phyloP scores from a whole-genome alignment of 2,888 invertebrate genomes.

The Alitta virens region DNA sequence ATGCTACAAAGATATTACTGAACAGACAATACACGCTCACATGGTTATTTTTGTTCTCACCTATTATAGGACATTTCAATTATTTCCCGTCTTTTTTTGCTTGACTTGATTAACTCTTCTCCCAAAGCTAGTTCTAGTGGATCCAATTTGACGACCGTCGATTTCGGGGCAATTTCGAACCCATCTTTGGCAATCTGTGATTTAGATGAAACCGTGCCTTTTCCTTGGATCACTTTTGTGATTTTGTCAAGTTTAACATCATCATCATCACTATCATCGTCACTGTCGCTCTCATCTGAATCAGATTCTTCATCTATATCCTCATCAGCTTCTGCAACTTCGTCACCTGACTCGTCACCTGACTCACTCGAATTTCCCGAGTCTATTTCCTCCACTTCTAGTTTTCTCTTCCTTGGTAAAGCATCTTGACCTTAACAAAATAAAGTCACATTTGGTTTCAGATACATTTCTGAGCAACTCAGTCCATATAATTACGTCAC shows the following conservation, averaged over 20 bases:
- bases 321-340: background rate
- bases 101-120: slow-evolving; percentile 83
- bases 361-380: slow-evolving; percentile 1
- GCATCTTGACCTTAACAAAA: no score
- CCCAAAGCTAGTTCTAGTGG: slow-evolving; percentile 90
- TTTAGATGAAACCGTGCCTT: background rate
- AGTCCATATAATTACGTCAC: no score
- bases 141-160: slow-evolving; percentile 35
- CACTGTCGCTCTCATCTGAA: slow-evolving; percentile 15
- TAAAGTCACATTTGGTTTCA: no score
- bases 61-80: slow-evolving; percentile 90
- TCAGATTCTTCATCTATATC: slow-evolving; percentile 7
- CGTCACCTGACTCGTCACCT: slow-evolving; percentile 26
- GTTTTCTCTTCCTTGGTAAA: background rate
- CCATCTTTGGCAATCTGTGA: slow-evolving; percentile 56
- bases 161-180: slow-evolving; percentile 69
- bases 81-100: slow-evolving; percentile 85
- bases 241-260: background rate
- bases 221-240: background rate
- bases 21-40: no score
- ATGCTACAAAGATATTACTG: no score
- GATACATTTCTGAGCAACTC: no score
- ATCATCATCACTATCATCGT: slow-evolving; percentile 25
- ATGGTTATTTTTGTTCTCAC: no score
- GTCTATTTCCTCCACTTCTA: slow-evolving; percentile 20